Evolutionary conservation across 2,888 invertebrate genomes (phyloP).

Genomic region (Molorchus minor): DNA sequence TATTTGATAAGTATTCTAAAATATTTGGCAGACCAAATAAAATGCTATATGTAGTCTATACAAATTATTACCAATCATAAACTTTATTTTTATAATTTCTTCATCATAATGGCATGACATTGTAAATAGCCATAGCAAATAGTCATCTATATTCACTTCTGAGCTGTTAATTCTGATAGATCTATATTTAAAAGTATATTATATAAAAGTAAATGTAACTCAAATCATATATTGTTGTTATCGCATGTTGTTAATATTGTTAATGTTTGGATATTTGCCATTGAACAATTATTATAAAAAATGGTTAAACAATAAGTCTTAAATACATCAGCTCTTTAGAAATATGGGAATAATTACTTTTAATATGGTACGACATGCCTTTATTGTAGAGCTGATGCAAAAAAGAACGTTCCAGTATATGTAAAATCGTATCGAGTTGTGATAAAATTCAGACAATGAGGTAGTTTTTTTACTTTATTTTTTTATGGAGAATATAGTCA

Average conservation of each 20-base stretch:
- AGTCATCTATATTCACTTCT: conserved; percentile 53
- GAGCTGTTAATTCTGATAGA: conserved; percentile 57
- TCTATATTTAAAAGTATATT: conserved; percentile 43
- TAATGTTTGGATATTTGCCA: conserved; percentile 58
- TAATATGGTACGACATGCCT: background rate
- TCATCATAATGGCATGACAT: conserved; percentile 48
- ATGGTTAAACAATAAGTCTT: conserved; percentile 13
- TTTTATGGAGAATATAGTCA: background rate
- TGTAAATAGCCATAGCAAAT: conserved; percentile 56
- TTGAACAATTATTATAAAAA: conserved; percentile 42
- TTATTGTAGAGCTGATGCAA: background rate
- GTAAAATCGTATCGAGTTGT: background rate
- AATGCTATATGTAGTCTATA: conserved; percentile 22
- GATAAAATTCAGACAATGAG: conserved; percentile 1
- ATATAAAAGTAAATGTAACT: conserved; percentile 51
- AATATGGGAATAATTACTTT: background rate
- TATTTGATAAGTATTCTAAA: conserved; percentile 37
- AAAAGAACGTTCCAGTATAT: background rate
- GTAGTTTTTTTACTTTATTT: background rate
- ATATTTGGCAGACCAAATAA: conserved; percentile 47
- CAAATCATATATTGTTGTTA: conserved; percentile 62
- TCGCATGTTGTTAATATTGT: conserved; percentile 65
- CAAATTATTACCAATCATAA: conserved; percentile 49
- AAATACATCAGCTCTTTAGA: background rate
- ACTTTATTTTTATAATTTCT: conserved; percentile 35